Evolutionary conservation across 2,888 invertebrate genomes (phyloP), one percentile per base, ranked within the genome.

Genomic region (Hydrotaea cyrtoneurina): DNA sequence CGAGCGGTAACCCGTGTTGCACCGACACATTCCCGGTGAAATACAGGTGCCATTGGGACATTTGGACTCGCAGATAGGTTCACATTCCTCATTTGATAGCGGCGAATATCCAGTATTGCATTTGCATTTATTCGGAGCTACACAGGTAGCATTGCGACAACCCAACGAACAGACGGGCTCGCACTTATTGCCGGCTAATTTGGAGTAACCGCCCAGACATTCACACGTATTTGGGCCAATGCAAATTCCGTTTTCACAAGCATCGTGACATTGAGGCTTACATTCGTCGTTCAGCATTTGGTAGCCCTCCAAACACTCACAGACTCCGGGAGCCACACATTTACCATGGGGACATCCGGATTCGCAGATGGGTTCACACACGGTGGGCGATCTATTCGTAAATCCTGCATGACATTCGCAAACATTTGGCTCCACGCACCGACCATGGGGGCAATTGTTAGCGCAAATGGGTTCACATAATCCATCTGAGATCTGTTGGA

Each of bases 1-100:
- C 5, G 26, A 15, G 46, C 62, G 71, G 91, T 93, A 96, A 0
- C 96, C 96, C 5, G 93, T 91, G 85, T 95, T 94, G 87, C 96
- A 96, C 64, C 95, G 93, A 87, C 96, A 96, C 87, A 94, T 93
- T 89, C 95, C 94, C 0, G 96, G 96, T 0, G 94, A 94, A 0
- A 95, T 93, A 86, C 96, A 96, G 5, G 93, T 91, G 0, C 96
- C 96, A 88, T 96, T 96, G 0, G 92, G 91, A 87, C 96, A 96
- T 0, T 95, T 95, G 0, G 23, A 21, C 13, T 77, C 23, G 80
- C 92, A 93, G 73, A 89, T 84, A 7, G 86, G 82, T 26, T 78
- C 66, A 21, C 86, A 86, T 0, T 62, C 10, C 0, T 0, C n/a
- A 17, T 23, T n/a, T 0, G 19, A 11, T 15, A 21, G 53, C 2